phyloP scores from a whole-genome alignment of 2,113 vertebrate genomes.

The Fulica atra region DNA sequence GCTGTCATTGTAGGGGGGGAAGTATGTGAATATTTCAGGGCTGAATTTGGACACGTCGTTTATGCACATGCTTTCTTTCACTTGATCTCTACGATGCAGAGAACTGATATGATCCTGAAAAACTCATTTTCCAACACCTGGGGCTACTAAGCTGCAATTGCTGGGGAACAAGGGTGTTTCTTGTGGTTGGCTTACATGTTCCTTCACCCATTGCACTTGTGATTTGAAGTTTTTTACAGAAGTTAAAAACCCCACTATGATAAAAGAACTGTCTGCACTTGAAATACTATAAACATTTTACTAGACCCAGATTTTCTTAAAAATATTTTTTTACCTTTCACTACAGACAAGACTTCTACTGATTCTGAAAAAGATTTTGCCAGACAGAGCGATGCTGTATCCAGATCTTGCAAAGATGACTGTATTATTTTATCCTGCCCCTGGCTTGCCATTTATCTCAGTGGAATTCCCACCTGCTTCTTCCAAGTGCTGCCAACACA shows the following conservation, averaged over 20 bases:
- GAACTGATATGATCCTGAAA: not conserved
- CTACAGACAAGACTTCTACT: not conserved
- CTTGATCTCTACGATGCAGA: not conserved
- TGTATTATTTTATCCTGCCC: not conserved
- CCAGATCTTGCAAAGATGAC: not conserved
- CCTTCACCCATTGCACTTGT: not conserved
- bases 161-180: not conserved
- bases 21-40: not conserved
- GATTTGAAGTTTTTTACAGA: not conserved
- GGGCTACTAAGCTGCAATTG: not conserved
- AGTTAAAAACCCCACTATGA: not conserved
- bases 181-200: not conserved
- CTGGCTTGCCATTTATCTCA: conserved; percentile 1
- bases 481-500: conserved; percentile 44
- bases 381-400: not conserved
- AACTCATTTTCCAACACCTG: not conserved
- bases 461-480: conserved; percentile 49
- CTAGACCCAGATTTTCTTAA: not conserved
- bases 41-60: not conserved
- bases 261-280: not conserved
- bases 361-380: not conserved
- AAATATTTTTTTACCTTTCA: not conserved
- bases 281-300: not conserved
- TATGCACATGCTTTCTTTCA: not conserved
- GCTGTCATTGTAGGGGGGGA: not conserved